These are phyloP conservation scores for Drosophila subpulchrella DNA, from an alignment of 1,140 invertebrate genomes.

Conservation along the genomic window DNA sequence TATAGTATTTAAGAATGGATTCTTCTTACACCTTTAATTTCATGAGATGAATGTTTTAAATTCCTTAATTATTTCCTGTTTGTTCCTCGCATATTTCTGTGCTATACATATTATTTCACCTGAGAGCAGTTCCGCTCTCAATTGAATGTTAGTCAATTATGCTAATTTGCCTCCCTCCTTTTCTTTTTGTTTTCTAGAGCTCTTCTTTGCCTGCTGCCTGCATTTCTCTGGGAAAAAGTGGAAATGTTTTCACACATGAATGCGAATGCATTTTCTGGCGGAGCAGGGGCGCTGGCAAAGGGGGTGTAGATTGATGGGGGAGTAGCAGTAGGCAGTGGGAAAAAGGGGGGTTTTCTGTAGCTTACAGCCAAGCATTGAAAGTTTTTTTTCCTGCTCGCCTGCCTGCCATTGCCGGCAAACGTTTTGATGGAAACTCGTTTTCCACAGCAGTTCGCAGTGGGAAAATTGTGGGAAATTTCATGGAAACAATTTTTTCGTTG, in stretches of 20 bases:
- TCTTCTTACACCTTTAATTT: not conserved
- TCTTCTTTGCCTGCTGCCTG: slow-evolving; percentile 12
- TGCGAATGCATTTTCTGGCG: slow-evolving; percentile 62
- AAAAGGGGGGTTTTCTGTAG: slow-evolving; percentile 4
- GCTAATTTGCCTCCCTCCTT: slow-evolving; percentile 50
- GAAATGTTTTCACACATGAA: slow-evolving; percentile 78
- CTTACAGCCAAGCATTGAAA: slow-evolving; percentile 51
- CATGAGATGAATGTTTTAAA: not conserved
- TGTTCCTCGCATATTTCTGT: not conserved
- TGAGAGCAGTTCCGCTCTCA: slow-evolving; percentile 11
- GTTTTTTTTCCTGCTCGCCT: slow-evolving; percentile 24
- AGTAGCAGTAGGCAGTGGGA: slow-evolving; percentile 6
- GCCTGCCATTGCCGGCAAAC: slow-evolving; percentile 26
- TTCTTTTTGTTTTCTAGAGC: slow-evolving; percentile 25
- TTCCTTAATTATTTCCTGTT: slow-evolving; percentile 1
- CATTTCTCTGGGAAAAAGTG: slow-evolving; percentile 56
- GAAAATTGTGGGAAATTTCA: slow-evolving; percentile 80
- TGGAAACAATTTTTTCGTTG: slow-evolving; percentile 67
- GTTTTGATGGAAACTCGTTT: slow-evolving; percentile 69
- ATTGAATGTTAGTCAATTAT: slow-evolving; percentile 56
- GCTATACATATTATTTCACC: not conserved
- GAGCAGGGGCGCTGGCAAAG: slow-evolving; percentile 2
- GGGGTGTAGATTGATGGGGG: slow-evolving; percentile 1
- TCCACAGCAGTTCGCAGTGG: slow-evolving; percentile 35
- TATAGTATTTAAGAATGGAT: not conserved